Percentiles rank a stretch among this genome's conserved stretches.
These are phyloP conservation scores for Liasis olivaceus DNA, from an alignment of 2,797 vertebrate species.

Conservation along the genomic window DNA sequence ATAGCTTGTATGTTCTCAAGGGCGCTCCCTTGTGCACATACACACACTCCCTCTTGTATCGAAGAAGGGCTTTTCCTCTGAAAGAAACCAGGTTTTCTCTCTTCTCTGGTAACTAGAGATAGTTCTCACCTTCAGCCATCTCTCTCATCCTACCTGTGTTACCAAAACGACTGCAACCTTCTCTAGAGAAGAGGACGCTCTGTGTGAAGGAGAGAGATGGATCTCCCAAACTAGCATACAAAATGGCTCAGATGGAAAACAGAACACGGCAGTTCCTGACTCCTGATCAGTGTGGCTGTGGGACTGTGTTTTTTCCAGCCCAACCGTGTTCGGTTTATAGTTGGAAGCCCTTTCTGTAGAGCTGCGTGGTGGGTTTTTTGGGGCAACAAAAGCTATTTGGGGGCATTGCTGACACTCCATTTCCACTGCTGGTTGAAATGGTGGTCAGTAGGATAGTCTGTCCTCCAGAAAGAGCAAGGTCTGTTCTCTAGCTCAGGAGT, in stretches of 20 bases:
- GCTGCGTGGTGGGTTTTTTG: not conserved
- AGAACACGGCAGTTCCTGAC: not conserved
- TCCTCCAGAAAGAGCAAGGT: not conserved
- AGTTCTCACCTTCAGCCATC: not conserved
- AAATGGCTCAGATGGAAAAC: not conserved
- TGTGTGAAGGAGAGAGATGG: no score
- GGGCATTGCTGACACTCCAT: not conserved
- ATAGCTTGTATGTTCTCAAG: not conserved
- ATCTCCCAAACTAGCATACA: not conserved
- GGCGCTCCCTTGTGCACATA: not conserved
- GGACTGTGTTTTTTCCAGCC: not conserved
- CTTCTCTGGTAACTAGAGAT: not conserved
- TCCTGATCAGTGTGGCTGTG: not conserved
- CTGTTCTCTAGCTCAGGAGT: not conserved
- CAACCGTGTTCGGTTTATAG: not conserved
- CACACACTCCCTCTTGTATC: no score
- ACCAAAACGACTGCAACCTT: not conserved
- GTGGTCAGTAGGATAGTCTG: rapidly evolving
- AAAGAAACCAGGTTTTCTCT: not conserved
- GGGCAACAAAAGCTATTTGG: not conserved
- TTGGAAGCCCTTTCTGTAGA: not conserved
- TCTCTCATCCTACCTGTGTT: rapidly evolving
- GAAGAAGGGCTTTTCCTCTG: no score
- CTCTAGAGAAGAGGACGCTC: no score
- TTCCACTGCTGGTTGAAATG: rapidly evolving